A percentile compares a stretch with the other conserved stretches of the same genome.
Conservation (phyloP, 2,888 invertebrate species). For the Drosophila formosana region DNA sequence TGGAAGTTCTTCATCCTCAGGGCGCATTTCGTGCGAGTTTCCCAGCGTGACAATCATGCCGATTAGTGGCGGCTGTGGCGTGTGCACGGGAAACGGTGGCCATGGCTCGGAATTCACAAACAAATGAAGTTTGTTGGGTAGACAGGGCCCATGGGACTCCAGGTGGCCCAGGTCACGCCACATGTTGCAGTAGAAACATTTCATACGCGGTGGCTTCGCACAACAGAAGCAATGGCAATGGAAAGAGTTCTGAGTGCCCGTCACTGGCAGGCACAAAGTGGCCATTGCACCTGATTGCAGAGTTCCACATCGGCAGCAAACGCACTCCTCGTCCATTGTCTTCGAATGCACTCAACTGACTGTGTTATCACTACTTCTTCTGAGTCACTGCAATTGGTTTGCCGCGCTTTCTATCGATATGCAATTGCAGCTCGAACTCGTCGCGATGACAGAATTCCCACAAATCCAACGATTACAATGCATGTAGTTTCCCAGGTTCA, state of each 20-base stretch:
- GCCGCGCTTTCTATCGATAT: no score
- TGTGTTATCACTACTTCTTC: no score
- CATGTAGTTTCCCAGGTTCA: neutral
- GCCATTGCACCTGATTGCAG: neutral
- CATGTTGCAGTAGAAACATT: slow-evolving; percentile 43
- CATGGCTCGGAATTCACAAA: slow-evolving; percentile 37
- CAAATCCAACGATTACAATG: neutral
- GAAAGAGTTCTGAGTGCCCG: neutral
- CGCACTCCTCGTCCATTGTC: slow-evolving; percentile 4
- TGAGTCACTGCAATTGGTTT: no score
- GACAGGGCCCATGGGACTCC: slow-evolving; percentile 27
- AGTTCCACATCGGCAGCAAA: slow-evolving; percentile 35
- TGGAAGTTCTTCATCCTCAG: no score
- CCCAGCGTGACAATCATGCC: neutral
- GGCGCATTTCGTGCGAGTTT: neutral
- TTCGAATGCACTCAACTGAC: neutral
- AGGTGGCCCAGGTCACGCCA: slow-evolving; percentile 8
- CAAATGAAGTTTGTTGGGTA: slow-evolving; percentile 9
- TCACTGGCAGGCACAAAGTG: slow-evolving; percentile 5
- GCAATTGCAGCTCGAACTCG: no score
- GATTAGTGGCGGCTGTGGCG: neutral
- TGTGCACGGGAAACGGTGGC: slow-evolving; percentile 49
- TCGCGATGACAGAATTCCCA: no score
- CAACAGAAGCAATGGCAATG: slow-evolving; percentile 51
- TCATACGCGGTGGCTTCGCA: slow-evolving; percentile 35